phyloP scores from a whole-genome alignment of 2,113 vertebrate genomes.

The Aphyosemion australe region DNA sequence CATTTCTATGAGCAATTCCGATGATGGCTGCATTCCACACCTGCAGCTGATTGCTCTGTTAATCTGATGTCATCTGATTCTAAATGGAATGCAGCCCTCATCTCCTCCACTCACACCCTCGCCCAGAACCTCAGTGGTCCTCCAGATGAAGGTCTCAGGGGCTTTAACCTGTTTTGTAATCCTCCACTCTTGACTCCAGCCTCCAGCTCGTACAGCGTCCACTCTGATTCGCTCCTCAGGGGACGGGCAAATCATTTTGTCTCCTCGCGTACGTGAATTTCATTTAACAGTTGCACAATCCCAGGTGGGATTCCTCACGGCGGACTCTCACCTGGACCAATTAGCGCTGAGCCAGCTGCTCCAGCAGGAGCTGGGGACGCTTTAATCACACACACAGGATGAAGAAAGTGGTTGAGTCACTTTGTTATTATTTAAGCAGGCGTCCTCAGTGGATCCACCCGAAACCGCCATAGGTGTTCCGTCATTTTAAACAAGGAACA shows the following conservation, averaged over 20 bases:
- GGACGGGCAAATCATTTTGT: constrained; percentile 36
- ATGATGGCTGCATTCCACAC: no score
- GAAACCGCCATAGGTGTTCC: constrained; percentile 9
- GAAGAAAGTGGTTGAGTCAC: constrained; percentile 38
- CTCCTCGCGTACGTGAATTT: constrained; percentile 46
- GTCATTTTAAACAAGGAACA: constrained; percentile 18
- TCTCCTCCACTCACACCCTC: background rate
- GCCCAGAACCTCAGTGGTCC: constrained; percentile 24
- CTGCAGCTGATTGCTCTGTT: no score
- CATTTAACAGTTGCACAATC: constrained; percentile 52
- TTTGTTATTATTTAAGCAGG: constrained; percentile 21
- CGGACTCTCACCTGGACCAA: constrained; percentile 62
- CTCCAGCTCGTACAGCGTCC: constrained; percentile 29
- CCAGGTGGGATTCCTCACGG: constrained; percentile 36
- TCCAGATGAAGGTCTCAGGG: constrained; percentile 5
- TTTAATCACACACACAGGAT: constrained; percentile 57
- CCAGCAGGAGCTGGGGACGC: constrained; percentile 45
- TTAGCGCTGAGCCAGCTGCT: constrained; percentile 66
- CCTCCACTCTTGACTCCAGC: constrained; percentile 24
- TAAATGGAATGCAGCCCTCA: no score
- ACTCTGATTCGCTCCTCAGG: constrained; percentile 48
- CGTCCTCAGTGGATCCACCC: constrained; percentile 23
- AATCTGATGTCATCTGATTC: no score
- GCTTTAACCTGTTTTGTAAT: constrained; percentile 52
- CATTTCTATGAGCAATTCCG: no score